Base-by-base conservation (phyloP, 2,113 vertebrate genomes). In the Syrmaticus mikado region DNA sequence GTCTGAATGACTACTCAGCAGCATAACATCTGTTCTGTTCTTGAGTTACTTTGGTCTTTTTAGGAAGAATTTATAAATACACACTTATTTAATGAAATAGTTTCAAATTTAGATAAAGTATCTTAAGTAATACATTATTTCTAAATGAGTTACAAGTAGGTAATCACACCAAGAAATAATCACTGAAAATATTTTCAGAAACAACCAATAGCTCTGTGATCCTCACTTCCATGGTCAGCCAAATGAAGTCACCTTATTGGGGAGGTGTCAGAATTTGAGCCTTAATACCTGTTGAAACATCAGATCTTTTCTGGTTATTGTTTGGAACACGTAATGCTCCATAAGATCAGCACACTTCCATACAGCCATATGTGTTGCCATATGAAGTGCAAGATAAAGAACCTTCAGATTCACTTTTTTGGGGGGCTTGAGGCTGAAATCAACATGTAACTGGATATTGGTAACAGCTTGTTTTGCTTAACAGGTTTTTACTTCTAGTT, bases 1-100 rank as follows among this genome's bases (percentile, higher is more conserved):
- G 52, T 52, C 4, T 82, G 50, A 88, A 64, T 57, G n/a, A 71
- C 70, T 82, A 1, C 65, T 82, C 60, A 87, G 66, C 66, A 86
- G 46, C 48, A 52, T 10, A 19, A 85, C 81, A 95, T 78, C 95
- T 95, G 92, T 57, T 82, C 80, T 79, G 58, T 83, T 75, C 71
- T 95, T 78, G 21, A 78, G 36, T 79, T 93, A 93, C 41, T 87
- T 41, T n/a, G 21, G 22, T 61, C 40, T 89, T 40, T 11, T 40
- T 5, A 28, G 83, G 21, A 45, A 77, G 80, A 41, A 25, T 38
- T 88, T 41, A 43, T 71, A 53, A 84, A 78, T 24, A 90, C 1
- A 73, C 8, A 52, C 21, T 55, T 75, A 43, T 41, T 84, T 85
- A n/a, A 58, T 58, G 55, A 58, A 58, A n/a, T n/a, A 58, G 55